Evolutionary conservation across 2,797 vertebrate species (phyloP).

Genomic region (Enteromius paludinosus): DNA sequence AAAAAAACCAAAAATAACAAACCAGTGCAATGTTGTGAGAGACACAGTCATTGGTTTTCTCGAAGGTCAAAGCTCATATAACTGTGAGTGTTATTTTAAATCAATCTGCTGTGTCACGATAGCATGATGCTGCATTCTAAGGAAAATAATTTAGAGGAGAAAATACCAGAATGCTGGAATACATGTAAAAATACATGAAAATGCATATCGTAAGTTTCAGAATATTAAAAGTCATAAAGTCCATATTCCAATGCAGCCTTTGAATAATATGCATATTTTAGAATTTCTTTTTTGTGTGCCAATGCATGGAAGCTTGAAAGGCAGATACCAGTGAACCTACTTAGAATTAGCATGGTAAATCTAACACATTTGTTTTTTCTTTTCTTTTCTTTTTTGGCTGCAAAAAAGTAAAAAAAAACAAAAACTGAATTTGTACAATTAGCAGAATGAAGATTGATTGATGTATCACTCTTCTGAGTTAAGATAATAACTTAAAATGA

Average conservation of each 20-base stretch:
- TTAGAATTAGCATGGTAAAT: background rate
- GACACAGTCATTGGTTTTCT: background rate
- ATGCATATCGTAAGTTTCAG: background rate
- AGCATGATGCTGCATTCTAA: background rate
- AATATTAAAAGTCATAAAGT: background rate
- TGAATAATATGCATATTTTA: background rate
- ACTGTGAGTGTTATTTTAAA: background rate
- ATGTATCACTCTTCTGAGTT: background rate
- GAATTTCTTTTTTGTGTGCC: background rate
- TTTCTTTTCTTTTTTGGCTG: background rate
- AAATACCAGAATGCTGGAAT: background rate
- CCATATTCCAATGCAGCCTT: too few relatives aligned
- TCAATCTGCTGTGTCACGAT: background rate
- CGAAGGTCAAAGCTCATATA: background rate
- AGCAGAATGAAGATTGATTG: background rate
- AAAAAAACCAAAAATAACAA: conserved; percentile 6
- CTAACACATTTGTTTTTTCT: background rate
- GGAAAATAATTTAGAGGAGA: background rate
- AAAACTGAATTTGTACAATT: background rate
- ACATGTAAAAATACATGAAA: background rate
- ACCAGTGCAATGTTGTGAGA: background rate
- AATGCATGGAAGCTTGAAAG: background rate
- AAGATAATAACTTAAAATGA: background rate
- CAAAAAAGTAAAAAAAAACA: too few relatives aligned
- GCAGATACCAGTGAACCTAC: background rate